A percentile compares a stretch with the other conserved stretches of the same genome.
Evolutionary conservation across 2,888 invertebrate genomes (phyloP).

Genomic region (Malachius bipustulatus): DNA sequence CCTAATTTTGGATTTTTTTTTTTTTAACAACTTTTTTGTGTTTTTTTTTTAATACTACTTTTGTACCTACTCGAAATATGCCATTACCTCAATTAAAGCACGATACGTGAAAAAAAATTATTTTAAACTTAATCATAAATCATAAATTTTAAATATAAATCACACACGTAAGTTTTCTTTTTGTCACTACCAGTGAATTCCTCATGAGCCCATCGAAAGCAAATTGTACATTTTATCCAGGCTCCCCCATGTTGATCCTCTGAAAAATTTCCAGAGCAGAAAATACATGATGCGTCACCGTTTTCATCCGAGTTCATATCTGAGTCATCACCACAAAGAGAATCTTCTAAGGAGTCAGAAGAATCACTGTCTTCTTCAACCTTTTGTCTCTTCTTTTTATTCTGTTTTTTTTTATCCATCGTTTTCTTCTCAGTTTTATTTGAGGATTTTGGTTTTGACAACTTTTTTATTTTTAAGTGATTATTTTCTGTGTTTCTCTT

Average conservation of each 20-base stretch:
- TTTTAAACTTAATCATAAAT: too few species aligned
- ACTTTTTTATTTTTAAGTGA: conserved; percentile 5
- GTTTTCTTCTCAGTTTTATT: conserved; percentile 7
- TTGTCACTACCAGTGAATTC: conserved; percentile 5
- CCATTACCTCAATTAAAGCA: too few species aligned
- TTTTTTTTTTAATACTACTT: too few species aligned
- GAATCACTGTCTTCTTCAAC: conserved; percentile 8
- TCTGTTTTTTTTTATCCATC: conserved; percentile 6
- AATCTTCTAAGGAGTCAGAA: conserved; percentile 7
- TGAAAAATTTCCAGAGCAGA: conserved; percentile 6
- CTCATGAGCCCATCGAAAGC: conserved; percentile 9
- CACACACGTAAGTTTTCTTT: conserved; percentile 6
- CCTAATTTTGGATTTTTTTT: too few species aligned
- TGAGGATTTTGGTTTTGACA: conserved; percentile 2
- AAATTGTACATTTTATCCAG: conserved; percentile 3
- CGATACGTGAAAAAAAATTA: too few species aligned
- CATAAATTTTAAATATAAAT: conserved; percentile 5
- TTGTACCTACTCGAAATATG: too few species aligned
- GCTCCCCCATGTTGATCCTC: background rate
- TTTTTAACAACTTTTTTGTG: too few species aligned
- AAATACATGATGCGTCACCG: conserved; percentile 6
- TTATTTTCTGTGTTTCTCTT: conserved; percentile 6
- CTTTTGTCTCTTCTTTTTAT: background rate
- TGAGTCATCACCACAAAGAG: conserved; percentile 7
- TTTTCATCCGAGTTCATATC: conserved; percentile 7